Base-by-base conservation (phyloP, 2,888 invertebrate genomes). In the Margaritifera margaritifera region DNA sequence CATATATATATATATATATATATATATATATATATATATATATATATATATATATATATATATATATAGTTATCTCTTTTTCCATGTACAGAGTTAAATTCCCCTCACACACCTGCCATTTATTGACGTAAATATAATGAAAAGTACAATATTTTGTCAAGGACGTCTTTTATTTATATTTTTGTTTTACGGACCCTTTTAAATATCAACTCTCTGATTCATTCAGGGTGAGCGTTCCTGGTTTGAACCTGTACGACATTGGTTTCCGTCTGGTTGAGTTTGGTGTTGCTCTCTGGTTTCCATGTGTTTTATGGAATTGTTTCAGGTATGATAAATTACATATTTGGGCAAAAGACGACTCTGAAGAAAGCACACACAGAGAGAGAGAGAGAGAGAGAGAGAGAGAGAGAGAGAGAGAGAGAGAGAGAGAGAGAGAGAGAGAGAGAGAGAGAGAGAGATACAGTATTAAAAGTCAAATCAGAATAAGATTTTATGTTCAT, bases 251-350 rank as follows among this genome's bases (percentile, higher is more conserved):
- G 93, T 96, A 97, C 91, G 96, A 96, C 90, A 92, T 97, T 80
- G 94, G 96, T 80, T 97, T 97, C 91, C 94, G 96, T 8, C 92
- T 96, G 66, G 95, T 95, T 62, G 97, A 97, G 92, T 95, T 97
- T 83, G 97, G 96, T 15, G 96, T 96, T 71, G 95, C 95, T 82
- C 91, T 97, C 86, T 97, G 97, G 97, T 97, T 97, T 91, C 96
- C 97, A 52, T 97, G 97, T 90, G 96, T 96, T 65, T 92, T 97
- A 80, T 97, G 97, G 97, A 97, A 97, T 91, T 96, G 95, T 80
- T 96, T 65, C 71, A 91, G 74, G 81, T 81, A 69, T 62, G 59
- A 42, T 42, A 42, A 42, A 42, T 42, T 64, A 25, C 51, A 19
- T 54, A 22, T 25, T 55, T 22, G 18, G 25, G 27, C 25, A 53